Evolutionary conservation across 2,113 vertebrate genomes (phyloP), one percentile per base, ranked within the genome.

Genomic region (Theristicus caerulescens): DNA sequence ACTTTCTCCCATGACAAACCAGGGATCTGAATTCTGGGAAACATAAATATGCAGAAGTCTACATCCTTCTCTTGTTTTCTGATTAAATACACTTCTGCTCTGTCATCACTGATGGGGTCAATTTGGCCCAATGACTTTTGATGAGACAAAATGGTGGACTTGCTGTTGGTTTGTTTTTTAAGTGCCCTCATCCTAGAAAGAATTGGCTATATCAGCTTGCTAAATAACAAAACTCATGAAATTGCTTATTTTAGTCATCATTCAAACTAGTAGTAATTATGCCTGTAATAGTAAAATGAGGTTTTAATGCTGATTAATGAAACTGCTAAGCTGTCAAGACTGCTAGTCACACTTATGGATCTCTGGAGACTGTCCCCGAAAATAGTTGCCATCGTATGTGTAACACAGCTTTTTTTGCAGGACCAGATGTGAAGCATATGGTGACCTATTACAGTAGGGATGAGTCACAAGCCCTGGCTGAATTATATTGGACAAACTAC

Each of bases 381-480:
- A 93, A 81, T 42, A 94, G 64, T 64, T 93, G 78, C 52, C 88
- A 82, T 92, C 52, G 2, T 76, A 16, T 49, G n/a, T 81, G 81
- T 87, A 93, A 91, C 87, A 74, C 29, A 84, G 82, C 65, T 82
- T 83, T 88, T 87, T 95, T 49, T 76, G 86, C 61, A 86, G 92
- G 92, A 77, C 83, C 96, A 97, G 96, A 90, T 97, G 97, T 93
- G 94, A 90, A 96, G 73, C 95, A 96, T 96, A 97, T 95, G 96
- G 95, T 96, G 94, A 96, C 95, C 90, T 91, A 46, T 86, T 80
- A 44, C 76, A 84, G 65, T 2, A 84, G 85, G 83, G 80, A 95
- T 76, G 90, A 96, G 79, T 83, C 17, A 1, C 20, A 64, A 82
- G 81, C 73, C 93, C 91, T 92, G 74, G 64, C 74, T 94, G 94